A percentile compares a stretch with the other conserved stretches of the same genome.
phyloP scores from a whole-genome alignment of 2,797 vertebrate species.

The Apogon talboti region DNA sequence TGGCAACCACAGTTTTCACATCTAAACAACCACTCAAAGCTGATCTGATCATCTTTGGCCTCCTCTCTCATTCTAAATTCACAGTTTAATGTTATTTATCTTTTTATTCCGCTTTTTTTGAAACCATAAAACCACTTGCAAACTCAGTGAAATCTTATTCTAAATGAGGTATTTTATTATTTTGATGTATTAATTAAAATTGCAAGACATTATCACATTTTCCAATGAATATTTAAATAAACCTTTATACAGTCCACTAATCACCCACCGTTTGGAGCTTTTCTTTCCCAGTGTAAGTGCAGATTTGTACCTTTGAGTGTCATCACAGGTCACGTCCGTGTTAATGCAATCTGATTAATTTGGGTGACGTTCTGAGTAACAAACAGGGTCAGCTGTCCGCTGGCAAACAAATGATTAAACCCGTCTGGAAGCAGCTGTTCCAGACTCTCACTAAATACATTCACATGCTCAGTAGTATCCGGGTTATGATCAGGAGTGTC shows the following conservation, averaged over 20 bases:
- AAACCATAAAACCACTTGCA: conserved; percentile 5
- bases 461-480: no score
- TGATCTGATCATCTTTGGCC: neutral
- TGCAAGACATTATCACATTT: conserved; percentile 53
- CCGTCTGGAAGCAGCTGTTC: neutral
- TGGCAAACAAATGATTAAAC: neutral
- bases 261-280: conserved; percentile 29
- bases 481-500: no score
- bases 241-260: conserved; percentile 35
- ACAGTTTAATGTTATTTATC: neutral
- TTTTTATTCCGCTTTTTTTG: conserved; percentile 1
- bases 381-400: neutral
- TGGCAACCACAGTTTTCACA: conserved; percentile 39
- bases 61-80: neutral
- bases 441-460: neutral
- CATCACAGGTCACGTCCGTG: neutral
- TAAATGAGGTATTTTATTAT: conserved; percentile 44
- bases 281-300: conserved; percentile 4
- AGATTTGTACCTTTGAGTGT: conserved; percentile 12
- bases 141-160: conserved; percentile 15
- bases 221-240: conserved; percentile 53
- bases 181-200: conserved; percentile 54
- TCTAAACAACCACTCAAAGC: neutral
- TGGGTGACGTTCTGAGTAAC: neutral
- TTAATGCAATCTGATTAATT: neutral